These are phyloP conservation scores for Phallusia fumigata DNA, from an alignment of 23 tunicate species.

Conservation along the genomic window DNA sequence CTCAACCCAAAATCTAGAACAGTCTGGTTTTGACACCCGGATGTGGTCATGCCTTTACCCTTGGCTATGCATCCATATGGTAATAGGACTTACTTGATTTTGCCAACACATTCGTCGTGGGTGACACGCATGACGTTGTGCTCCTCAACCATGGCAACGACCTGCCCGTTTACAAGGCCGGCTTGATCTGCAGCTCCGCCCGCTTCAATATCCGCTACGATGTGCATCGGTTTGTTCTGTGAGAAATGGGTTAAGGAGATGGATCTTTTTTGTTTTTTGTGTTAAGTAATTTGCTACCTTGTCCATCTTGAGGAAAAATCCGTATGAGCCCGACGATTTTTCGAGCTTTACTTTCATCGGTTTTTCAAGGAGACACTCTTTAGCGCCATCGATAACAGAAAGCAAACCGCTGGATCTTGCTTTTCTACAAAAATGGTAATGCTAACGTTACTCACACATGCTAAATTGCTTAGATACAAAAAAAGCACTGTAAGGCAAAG, in stretches of 20 bases:
- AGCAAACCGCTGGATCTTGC: slow-evolving; percentile 37
- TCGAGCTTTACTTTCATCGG: slow-evolving; percentile 52
- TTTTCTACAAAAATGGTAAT: slow-evolving; percentile 25
- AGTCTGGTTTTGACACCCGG: no score
- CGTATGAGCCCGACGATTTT: slow-evolving; percentile 56
- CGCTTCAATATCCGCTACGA: slow-evolving; percentile 58
- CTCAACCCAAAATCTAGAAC: no score
- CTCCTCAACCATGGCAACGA: slow-evolving; percentile 58
- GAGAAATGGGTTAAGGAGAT: slow-evolving; percentile 8
- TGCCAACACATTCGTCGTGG: slow-evolving; percentile 68
- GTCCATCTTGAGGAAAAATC: slow-evolving; percentile 81
- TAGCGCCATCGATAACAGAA: slow-evolving; percentile 31
- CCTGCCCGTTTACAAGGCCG: slow-evolving; percentile 69
- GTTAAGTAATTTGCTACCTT: slow-evolving; percentile 21
- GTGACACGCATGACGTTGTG: slow-evolving; percentile 36
- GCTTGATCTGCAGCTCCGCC: slow-evolving; percentile 45
- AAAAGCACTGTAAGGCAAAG: no score
- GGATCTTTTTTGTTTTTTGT: neutral
- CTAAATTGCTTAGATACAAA: neutral
- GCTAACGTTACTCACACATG: neutral
- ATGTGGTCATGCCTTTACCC: no score
- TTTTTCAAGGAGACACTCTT: slow-evolving; percentile 31
- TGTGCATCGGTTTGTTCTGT: slow-evolving; percentile 50
- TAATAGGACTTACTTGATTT: slow-evolving; percentile 61
- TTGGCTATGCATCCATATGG: neutral